Evolutionary conservation across 1,140 invertebrate genomes (phyloP).

Genomic region (Calosoma granatense): DNA sequence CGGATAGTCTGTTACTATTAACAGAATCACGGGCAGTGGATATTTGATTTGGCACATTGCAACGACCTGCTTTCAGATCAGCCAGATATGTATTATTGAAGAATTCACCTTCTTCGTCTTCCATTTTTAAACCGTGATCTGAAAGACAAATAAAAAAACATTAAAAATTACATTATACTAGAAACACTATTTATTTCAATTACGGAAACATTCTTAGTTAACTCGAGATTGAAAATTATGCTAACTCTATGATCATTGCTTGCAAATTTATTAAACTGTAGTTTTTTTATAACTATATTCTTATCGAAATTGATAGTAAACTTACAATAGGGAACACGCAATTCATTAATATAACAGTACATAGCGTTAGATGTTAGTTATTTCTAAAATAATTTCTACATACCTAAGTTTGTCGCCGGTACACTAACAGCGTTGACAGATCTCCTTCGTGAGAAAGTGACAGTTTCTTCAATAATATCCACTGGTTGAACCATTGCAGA

Average conservation of each 20-base stretch:
- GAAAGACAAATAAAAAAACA: not conserved
- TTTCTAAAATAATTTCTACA: not conserved
- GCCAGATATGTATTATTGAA: constrained; percentile 65
- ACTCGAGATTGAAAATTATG: too few relatives aligned
- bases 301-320: too few relatives aligned
- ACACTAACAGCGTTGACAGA: not conserved
- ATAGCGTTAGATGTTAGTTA: too few relatives aligned
- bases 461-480: constrained; percentile 4
- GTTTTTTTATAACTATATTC: too few relatives aligned
- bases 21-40: constrained; percentile 25
- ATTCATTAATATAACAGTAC: too few relatives aligned
- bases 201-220: not conserved
- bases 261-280: too few relatives aligned
- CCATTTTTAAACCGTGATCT: constrained; percentile 52
- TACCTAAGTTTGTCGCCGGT: not conserved
- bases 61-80: constrained; percentile 47
- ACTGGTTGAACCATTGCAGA: constrained; percentile 18
- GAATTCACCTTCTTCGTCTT: constrained; percentile 72
- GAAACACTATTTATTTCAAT: not conserved
- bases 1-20: constrained; percentile 45
- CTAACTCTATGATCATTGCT: too few relatives aligned
- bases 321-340: too few relatives aligned
- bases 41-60: constrained; percentile 18
- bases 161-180: not conserved
- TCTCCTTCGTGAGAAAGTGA: not conserved